Evolutionary conservation across 2,113 vertebrate genomes (phyloP).

Genomic region (Chloroceryle aenea): DNA sequence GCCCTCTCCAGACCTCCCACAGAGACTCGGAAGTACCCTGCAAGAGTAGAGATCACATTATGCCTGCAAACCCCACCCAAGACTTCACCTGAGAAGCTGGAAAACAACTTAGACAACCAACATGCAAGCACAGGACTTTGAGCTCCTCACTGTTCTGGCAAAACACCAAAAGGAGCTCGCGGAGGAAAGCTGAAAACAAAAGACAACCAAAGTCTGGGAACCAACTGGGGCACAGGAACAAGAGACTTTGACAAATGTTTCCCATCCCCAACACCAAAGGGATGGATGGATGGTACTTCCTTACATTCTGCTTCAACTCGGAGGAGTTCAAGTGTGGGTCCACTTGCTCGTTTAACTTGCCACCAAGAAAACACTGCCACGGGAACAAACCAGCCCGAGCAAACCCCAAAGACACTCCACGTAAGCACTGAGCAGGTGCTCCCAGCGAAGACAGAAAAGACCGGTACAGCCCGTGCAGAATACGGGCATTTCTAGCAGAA

Average conservation of each 20-base stretch:
- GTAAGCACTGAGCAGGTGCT: accelerated
- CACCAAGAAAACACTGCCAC: background rate
- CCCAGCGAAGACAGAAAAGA: background rate
- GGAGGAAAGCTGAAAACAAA: background rate
- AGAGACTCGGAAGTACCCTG: background rate
- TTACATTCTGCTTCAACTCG: background rate
- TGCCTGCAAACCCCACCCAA: background rate
- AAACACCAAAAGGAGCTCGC: accelerated
- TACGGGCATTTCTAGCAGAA: background rate
- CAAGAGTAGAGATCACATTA: background rate
- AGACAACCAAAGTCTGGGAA: background rate
- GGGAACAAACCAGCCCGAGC: background rate
- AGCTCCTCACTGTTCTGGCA: background rate
- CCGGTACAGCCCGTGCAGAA: background rate
- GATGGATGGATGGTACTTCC: too few species aligned
- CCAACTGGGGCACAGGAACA: background rate
- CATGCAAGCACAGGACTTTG: accelerated
- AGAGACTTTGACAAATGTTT: background rate
- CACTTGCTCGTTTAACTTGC: background rate
- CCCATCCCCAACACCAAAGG: background rate
- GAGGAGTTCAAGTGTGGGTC: background rate
- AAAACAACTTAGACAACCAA: background rate
- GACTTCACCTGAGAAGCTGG: background rate
- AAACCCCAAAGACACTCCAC: background rate
- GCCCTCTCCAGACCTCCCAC: background rate